A percentile compares a stretch with the other conserved stretches of the same genome.
These are phyloP conservation scores for Azorinus chamasolen DNA, from an alignment of 2,888 invertebrate genomes.

Conservation along the genomic window DNA sequence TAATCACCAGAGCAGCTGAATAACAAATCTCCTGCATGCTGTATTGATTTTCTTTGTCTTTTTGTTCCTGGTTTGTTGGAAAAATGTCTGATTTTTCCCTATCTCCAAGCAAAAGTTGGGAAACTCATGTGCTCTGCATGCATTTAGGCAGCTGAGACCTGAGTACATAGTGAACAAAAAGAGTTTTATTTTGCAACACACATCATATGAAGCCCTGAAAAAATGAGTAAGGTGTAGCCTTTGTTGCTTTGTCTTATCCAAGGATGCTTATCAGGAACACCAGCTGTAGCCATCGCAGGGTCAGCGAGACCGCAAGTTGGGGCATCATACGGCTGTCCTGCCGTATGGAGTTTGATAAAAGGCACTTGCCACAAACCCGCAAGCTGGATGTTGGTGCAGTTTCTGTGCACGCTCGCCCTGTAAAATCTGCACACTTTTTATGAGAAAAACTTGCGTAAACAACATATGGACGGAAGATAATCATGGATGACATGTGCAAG, in stretches of 20 bases:
- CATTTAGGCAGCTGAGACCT: slow-evolving; percentile 54
- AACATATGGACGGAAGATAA: slow-evolving; percentile 49
- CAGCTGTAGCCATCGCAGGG: slow-evolving; percentile 49
- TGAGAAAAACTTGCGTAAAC: slow-evolving; percentile 29
- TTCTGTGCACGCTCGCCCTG: slow-evolving; percentile 12
- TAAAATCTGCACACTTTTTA: slow-evolving; percentile 2
- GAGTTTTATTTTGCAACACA: slow-evolving; percentile 55
- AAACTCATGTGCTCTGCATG: slow-evolving; percentile 41
- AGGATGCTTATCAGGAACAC: slow-evolving; percentile 48
- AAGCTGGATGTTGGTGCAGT: too few relatives aligned
- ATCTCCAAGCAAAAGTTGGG: slow-evolving; percentile 53
- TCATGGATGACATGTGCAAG: background rate
- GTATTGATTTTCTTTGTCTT: slow-evolving; percentile 85
- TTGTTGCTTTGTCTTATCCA: slow-evolving; percentile 60
- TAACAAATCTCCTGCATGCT: slow-evolving; percentile 65
- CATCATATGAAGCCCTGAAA: slow-evolving; percentile 55
- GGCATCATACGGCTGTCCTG: slow-evolving; percentile 9
- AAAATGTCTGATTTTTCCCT: slow-evolving; percentile 81
- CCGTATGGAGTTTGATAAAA: background rate
- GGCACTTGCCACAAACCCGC: too few relatives aligned
- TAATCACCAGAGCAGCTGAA: slow-evolving; percentile 78
- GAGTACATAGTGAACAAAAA: slow-evolving; percentile 26
- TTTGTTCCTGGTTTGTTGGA: slow-evolving; percentile 78
- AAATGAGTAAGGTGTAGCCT: slow-evolving; percentile 45
- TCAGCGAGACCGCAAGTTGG: slow-evolving; percentile 38